Base-by-base conservation (phyloP, 2,113 vertebrate genomes). In the Puma concolor region DNA sequence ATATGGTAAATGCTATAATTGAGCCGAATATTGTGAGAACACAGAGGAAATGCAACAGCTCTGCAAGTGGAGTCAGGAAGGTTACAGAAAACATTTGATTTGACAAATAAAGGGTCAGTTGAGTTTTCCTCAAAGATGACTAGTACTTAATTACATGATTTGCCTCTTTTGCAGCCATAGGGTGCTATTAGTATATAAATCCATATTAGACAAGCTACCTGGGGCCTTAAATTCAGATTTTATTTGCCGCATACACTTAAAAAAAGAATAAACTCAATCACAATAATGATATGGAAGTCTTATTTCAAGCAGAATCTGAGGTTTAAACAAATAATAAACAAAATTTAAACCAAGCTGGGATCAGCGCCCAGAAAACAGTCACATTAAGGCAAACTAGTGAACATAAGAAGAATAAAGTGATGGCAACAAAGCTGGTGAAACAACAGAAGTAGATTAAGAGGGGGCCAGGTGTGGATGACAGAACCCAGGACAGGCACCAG, bases 331-430 rank as follows among this genome's bases (percentile, higher is more conserved):
- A 86, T 48, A 57, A 90, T 80, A 86, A 66, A 84, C 9, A 79
- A 80, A 88, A 67, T 77, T 84, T 63, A 90, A 92, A 83, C n/a
- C 44, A 52, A 84, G 21, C 44, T 80, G 19, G 38, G 67, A 44
- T 87, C 13, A 83, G 7, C 67, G 21, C 80, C 72, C 77, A 95
- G 79, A 89, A 95, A 72, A 74, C 15, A 77, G 84, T 64, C 60
- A 50, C 36, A 79, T 69, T 74, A 31, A 72, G 96, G 64, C 79
- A 60, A 76, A 72, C 7, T 41, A 87, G 33, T 50, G 15, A 82
- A 80, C 3, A 5, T 14, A 4, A 48, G 14, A 50, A 0, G 4
- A 19, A n/a, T 27, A 5, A 54, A 48, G 38, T 8, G 0, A 48
- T 7, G 23, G 36, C 57, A 52, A 92, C 63, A 74, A 81, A 57